A percentile compares a stretch with the other conserved stretches of the same genome.
Evolutionary conservation across 2,113 vertebrate species (phyloP).

Genomic region (Pionites leucogaster): DNA sequence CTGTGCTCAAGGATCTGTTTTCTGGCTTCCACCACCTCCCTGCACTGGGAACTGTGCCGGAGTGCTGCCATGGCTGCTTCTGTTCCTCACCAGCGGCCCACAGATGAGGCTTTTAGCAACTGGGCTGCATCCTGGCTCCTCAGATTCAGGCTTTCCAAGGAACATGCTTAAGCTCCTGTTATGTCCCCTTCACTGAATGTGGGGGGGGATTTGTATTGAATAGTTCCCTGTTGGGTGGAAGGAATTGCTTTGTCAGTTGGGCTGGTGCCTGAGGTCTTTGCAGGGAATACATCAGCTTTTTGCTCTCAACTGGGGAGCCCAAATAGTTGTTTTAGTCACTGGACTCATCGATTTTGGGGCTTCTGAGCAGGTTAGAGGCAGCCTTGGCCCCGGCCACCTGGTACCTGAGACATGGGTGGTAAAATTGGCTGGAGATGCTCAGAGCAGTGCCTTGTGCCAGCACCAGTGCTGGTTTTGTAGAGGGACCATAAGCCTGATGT

Average conservation of each 20-base stretch:
- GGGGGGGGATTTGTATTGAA: neutral
- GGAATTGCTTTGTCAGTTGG: neutral
- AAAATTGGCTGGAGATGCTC: neutral
- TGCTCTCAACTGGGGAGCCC: neutral
- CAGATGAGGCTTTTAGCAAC: accelerated
- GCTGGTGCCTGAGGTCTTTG: neutral
- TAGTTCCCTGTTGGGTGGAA: neutral
- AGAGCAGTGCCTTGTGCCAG: accelerated
- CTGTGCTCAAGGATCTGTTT: accelerated
- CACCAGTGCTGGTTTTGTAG: accelerated
- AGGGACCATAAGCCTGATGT: neutral
- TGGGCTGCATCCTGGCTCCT: accelerated
- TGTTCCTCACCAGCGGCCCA: neutral
- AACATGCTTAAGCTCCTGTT: neutral
- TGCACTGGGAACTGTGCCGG: accelerated
- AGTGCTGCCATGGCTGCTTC: accelerated
- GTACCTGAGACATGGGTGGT: too few species aligned
- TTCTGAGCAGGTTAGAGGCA: neutral
- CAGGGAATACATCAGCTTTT: neutral
- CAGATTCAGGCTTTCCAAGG: neutral
- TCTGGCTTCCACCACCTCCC: neutral
- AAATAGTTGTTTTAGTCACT: neutral
- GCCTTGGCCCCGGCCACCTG: accelerated
- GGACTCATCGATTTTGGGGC: neutral
- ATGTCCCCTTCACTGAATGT: accelerated